phyloP scores from a whole-genome alignment of 2,797 vertebrate species.

The Liparis tanakae region DNA sequence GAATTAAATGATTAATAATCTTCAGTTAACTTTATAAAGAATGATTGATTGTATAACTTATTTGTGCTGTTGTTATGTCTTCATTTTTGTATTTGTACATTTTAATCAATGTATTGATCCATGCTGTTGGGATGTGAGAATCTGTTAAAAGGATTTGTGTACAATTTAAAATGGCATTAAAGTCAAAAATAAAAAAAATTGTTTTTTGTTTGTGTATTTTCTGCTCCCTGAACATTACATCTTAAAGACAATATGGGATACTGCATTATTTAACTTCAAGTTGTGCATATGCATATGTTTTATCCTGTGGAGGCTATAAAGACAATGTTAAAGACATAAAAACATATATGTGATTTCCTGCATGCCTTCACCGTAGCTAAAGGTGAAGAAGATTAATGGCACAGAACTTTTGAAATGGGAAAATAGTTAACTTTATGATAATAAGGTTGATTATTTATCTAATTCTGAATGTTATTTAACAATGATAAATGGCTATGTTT shows the following conservation, averaged over 20 bases:
- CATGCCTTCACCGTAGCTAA: neutral
- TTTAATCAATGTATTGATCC: too few relatives aligned
- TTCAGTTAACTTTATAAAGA: constrained; percentile 26
- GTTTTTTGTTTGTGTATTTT: constrained; percentile 11
- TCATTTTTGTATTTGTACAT: too few relatives aligned
- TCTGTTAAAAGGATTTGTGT: constrained; percentile 26
- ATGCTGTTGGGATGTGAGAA: constrained; percentile 15
- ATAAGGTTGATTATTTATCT: neutral
- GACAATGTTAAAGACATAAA: neutral
- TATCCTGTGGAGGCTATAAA: neutral
- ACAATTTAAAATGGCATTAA: constrained; percentile 26
- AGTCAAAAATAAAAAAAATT: constrained; percentile 10
- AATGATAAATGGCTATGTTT: too few relatives aligned
- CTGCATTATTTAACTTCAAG: neutral
- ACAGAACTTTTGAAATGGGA: neutral
- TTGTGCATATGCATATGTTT: neutral
- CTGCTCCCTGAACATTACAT: constrained; percentile 2
- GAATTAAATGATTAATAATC: constrained; percentile 8
- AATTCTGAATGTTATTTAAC: too few relatives aligned
- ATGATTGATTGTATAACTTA: constrained; percentile 28
- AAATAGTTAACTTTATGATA: neutral
- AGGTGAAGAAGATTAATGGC: neutral
- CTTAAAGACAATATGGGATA: neutral
- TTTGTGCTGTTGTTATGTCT: constrained; percentile 16
- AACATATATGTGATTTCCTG: neutral